phyloP scores from a whole-genome alignment of 2,113 vertebrate genomes.

The Larimichthys polyactis region DNA sequence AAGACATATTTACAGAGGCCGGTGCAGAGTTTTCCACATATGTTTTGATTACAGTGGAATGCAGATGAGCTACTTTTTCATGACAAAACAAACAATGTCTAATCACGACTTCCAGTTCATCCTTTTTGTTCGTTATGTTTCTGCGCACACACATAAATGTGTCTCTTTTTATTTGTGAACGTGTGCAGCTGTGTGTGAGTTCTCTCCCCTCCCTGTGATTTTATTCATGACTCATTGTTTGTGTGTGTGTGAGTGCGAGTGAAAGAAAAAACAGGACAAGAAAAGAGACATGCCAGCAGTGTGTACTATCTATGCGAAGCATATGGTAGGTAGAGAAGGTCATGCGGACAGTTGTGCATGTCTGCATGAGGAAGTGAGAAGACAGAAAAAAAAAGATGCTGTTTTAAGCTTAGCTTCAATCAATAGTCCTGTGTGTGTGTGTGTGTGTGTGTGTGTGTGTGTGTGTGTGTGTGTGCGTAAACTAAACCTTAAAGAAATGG shows the following conservation, averaged over 20 bases:
- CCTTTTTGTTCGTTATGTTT: constrained; percentile 1
- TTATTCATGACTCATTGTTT: constrained; percentile 66
- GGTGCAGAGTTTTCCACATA: constrained; percentile 54
- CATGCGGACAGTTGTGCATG: constrained; percentile 28
- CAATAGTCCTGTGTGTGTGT: constrained; percentile 3
- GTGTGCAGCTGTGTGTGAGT: constrained; percentile 62
- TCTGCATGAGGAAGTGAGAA: background rate
- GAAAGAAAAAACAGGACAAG: constrained; percentile 37
- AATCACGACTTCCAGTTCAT: constrained; percentile 21
- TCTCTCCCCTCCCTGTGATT: constrained; percentile 46
- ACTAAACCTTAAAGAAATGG: background rate
- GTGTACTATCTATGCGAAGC: constrained; percentile 46
- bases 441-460: background rate
- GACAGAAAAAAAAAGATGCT: constrained; percentile 4
- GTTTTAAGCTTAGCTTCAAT: constrained; percentile 21
- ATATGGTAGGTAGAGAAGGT: constrained; percentile 38
- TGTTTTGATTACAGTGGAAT: constrained; percentile 45
- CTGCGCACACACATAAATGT: background rate
- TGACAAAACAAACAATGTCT: constrained; percentile 36
- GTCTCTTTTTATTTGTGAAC: constrained; percentile 51
- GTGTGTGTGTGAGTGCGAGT: constrained; percentile 48
- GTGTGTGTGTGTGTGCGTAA: constrained; percentile 6
- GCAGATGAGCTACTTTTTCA: background rate
- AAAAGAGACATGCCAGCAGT: constrained; percentile 51
- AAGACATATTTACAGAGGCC: constrained; percentile 66